phyloP scores from a whole-genome alignment of 2,113 vertebrate species.

The Pollimyrus isidori region DNA sequence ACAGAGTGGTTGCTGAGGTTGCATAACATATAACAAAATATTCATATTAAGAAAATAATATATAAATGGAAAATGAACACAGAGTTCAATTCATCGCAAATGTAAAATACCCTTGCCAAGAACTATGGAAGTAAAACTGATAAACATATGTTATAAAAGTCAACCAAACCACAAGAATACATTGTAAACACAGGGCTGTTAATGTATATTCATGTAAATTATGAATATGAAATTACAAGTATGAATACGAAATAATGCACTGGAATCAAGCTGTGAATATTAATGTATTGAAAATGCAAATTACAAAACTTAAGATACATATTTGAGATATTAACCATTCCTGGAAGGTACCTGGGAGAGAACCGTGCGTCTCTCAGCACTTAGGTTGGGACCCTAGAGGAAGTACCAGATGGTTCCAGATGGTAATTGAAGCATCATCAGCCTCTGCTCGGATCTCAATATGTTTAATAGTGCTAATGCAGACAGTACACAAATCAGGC shows the following conservation, averaged over 20 bases:
- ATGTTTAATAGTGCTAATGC: slow-evolving; percentile 1
- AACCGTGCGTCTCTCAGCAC: neutral
- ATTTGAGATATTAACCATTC: neutral
- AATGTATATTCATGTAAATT: neutral
- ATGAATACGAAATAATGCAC: neutral
- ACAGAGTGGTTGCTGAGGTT: neutral
- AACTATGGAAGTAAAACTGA: neutral
- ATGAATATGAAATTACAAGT: neutral
- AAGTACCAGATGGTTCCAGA: slow-evolving; percentile 8
- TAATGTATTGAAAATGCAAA: neutral
- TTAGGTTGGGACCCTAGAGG: neutral
- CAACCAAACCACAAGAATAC: neutral
- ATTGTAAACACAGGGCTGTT: neutral
- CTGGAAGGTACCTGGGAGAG: neutral
- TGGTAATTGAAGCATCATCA: neutral
- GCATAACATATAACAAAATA: neutral
- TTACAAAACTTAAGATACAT: neutral
- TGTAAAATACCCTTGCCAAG: neutral
- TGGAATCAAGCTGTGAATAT: neutral
- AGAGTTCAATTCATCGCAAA: neutral
- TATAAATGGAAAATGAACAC: neutral
- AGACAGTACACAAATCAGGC: neutral
- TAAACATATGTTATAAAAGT: neutral
- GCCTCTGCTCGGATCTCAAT: neutral
- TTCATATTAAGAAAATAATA: neutral